Evolutionary conservation across 2,888 invertebrate genomes (phyloP), one percentile per base, ranked within the genome.

Genomic region (Dynastes grantii): DNA sequence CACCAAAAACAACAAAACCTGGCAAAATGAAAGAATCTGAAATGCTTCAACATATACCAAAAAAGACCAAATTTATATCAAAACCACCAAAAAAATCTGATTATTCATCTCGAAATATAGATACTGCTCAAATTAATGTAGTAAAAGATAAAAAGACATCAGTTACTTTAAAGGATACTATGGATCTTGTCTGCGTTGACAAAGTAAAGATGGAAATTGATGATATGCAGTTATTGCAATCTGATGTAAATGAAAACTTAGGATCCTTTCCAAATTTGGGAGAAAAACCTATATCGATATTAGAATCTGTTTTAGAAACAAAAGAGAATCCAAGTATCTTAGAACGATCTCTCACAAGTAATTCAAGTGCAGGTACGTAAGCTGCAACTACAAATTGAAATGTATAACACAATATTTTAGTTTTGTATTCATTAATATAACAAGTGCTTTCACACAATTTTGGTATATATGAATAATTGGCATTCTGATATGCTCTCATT

Each of bases 241-340:
- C 84, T 65, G 83, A 86, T 78, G 81, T 84, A 4, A 83, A 82
- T 76, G 83, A 84, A 63, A 79, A 80, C 55, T 49, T 77, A 75
- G 85, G 86, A 55, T 61, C 22, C 13, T 73, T 61, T 63, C 65
- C 65, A 65, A 85, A 85, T 79, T 29, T 75, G 29, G 84, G 85
- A 29, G 83, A 82, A 76, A 86, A 85, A 80, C 82, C 85, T 37
- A 81, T 85, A 37, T 89, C 89, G 4, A 87, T 88, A 78, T 82
- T 89, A 70, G 88, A 88, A 82, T 86, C 87, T 61, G 88, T 87
- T 76, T 82, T 88, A 64, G 88, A 88, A 82, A 83, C 84, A 27
- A 85, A 85, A 76, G 86, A 87, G 27, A 83, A 84, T 77, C 84
- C 87, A 68, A 88, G 88, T 83, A 89, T 89, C 82, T 84, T 89